Conservation (phyloP, 2,888 invertebrate species). For the Nomada goodeniana region DNA sequence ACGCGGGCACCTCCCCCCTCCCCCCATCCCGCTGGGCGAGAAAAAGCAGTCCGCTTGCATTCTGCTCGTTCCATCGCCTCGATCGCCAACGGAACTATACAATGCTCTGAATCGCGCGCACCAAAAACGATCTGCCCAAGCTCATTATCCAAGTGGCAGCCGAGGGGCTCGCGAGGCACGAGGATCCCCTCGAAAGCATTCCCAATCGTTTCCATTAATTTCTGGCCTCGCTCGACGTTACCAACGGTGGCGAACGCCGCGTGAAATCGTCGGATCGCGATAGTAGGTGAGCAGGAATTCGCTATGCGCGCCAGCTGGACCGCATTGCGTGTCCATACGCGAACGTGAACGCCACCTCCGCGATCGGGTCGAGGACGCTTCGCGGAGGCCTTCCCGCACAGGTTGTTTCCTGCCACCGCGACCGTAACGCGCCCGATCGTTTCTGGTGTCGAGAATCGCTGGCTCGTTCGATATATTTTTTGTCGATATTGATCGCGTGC, state of each 20-base stretch:
- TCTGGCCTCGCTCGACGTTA: no score
- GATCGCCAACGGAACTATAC: slow-evolving; percentile 7
- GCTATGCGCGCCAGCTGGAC: slow-evolving; percentile 32
- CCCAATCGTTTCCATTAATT: background rate
- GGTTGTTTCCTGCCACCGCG: slow-evolving; percentile 1
- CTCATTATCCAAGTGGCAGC: background rate
- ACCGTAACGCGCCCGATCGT: background rate
- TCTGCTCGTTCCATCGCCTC: slow-evolving; percentile 14
- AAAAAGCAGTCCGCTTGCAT: slow-evolving; percentile 24
- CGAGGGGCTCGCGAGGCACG: no score
- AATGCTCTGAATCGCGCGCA: slow-evolving; percentile 24
- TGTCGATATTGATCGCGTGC: no score
- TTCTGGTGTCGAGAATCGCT: no score
- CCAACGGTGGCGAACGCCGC: background rate
- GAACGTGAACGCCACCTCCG: slow-evolving; percentile 45
- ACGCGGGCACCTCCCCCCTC: slow-evolving; percentile 10
- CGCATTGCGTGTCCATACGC: slow-evolving; percentile 45
- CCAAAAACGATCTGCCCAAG: slow-evolving; percentile 14
- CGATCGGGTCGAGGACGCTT: slow-evolving; percentile 51
- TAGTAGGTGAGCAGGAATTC: slow-evolving; percentile 51
- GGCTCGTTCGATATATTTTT: background rate
- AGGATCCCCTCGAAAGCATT: no score
- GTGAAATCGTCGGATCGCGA: slow-evolving; percentile 31
- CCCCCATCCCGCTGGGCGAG: background rate
- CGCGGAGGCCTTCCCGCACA: slow-evolving; percentile 8